A percentile compares a stretch with the other conserved stretches of the same genome.
phyloP scores from a whole-genome alignment of 2,113 vertebrate genomes.

The Colinus virginianus region DNA sequence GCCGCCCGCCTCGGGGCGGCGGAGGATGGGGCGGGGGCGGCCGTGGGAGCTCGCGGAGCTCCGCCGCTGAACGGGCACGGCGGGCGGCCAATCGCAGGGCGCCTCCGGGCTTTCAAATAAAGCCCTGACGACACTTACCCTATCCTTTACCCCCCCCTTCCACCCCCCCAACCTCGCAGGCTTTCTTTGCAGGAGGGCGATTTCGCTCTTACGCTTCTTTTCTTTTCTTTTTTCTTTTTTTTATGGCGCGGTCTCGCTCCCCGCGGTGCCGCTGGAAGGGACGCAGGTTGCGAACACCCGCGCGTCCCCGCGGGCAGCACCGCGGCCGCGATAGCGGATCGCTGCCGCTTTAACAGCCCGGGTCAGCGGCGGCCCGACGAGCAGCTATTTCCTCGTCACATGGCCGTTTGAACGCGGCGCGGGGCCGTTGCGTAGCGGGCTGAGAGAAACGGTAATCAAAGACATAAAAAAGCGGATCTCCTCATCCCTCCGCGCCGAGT shows the following conservation, averaged over 20 bases:
- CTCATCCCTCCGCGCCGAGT: not conserved
- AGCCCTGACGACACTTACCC: constrained; percentile 32
- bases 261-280: not conserved
- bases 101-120: constrained; percentile 33
- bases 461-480: not conserved
- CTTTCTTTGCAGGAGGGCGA: not conserved
- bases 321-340: constrained; percentile 24
- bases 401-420: constrained; percentile 45
- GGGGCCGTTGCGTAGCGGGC: not conserved
- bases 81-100: constrained; percentile 26
- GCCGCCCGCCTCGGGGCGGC: not conserved
- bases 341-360: not conserved
- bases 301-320: too few relatives aligned
- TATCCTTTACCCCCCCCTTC: not conserved
- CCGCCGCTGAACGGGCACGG: not conserved
- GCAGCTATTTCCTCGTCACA: constrained; percentile 52
- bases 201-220: not conserved
- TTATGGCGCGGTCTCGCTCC: accelerated
- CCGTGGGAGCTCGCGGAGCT: not conserved
- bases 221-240: not conserved
- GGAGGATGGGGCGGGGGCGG: not conserved
- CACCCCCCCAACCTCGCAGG: not conserved
- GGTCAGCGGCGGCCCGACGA: not conserved
- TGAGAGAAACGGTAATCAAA: not conserved
- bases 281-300: too few relatives aligned